phyloP scores from a whole-genome alignment of 2,113 vertebrate species.

The Burhinus oedicnemus region DNA sequence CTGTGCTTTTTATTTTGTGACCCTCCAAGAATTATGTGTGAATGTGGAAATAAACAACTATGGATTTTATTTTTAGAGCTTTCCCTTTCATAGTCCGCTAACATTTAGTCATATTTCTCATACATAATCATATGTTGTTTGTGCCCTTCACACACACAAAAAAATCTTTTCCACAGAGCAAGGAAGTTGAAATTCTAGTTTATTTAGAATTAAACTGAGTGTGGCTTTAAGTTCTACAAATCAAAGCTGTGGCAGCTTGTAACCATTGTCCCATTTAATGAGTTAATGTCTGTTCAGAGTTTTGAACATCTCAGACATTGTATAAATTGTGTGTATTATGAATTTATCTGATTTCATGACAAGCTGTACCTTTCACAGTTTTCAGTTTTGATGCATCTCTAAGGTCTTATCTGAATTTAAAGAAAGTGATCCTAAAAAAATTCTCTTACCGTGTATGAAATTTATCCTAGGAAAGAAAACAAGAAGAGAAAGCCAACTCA shows the following conservation, averaged over 20 bases:
- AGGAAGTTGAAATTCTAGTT: neutral
- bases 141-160: neutral
- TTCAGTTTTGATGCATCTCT: conserved; percentile 16
- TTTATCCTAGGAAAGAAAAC: neutral
- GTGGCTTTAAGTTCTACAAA: neutral
- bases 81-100: neutral
- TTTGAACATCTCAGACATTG: neutral
- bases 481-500: neutral
- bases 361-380: conserved; percentile 8
- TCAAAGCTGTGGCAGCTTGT: neutral
- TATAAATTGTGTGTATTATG: neutral
- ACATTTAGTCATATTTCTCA: neutral
- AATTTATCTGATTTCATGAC: neutral
- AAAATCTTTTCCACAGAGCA: neutral
- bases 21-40: neutral
- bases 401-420: conserved; percentile 6
- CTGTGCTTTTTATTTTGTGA: neutral
- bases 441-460: neutral
- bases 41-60: neutral
- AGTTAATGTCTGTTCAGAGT: neutral
- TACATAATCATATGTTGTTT: neutral
- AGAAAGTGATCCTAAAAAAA: neutral
- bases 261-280: neutral
- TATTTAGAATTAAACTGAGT: conserved; percentile 26
- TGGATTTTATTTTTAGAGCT: neutral